phyloP scores from a whole-genome alignment of 2,113 vertebrate species.

The Festucalex cinctus region DNA sequence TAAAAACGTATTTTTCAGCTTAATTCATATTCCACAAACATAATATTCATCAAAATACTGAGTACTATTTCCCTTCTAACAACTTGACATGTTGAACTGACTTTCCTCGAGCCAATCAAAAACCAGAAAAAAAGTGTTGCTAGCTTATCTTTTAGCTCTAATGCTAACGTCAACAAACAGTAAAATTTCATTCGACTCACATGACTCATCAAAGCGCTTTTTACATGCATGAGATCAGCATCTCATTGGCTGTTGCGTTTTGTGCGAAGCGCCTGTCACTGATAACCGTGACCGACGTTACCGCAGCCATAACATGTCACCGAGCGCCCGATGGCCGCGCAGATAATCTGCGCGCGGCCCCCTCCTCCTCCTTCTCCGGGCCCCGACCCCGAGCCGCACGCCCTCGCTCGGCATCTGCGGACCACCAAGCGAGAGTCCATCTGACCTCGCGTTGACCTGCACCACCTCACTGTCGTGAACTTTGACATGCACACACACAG shows the following conservation, averaged over 20 bases:
- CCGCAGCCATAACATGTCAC: conserved; percentile 68
- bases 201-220: background rate
- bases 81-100: conserved; percentile 29
- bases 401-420: conserved; percentile 48
- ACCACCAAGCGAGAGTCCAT: conserved; percentile 53
- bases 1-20: too few relatives aligned
- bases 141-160: background rate
- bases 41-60: too few relatives aligned
- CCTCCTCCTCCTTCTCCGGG: conserved; percentile 9
- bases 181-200: too few relatives aligned
- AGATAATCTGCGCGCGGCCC: conserved; percentile 43
- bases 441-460: conserved; percentile 58
- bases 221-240: conserved; percentile 52
- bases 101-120: background rate
- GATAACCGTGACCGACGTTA: background rate
- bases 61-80: too few relatives aligned
- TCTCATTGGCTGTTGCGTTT: conserved; percentile 53
- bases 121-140: background rate
- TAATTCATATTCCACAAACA: too few relatives aligned
- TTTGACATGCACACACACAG: conserved; percentile 34
- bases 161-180: background rate
- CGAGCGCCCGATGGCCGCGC: conserved; percentile 43
- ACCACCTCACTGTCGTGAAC: conserved; percentile 52
- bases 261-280: conserved; percentile 46
- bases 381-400: conserved; percentile 23